These are phyloP conservation scores for Sula dactylatra DNA, from an alignment of 2,113 vertebrate genomes.

Conservation along the genomic window DNA sequence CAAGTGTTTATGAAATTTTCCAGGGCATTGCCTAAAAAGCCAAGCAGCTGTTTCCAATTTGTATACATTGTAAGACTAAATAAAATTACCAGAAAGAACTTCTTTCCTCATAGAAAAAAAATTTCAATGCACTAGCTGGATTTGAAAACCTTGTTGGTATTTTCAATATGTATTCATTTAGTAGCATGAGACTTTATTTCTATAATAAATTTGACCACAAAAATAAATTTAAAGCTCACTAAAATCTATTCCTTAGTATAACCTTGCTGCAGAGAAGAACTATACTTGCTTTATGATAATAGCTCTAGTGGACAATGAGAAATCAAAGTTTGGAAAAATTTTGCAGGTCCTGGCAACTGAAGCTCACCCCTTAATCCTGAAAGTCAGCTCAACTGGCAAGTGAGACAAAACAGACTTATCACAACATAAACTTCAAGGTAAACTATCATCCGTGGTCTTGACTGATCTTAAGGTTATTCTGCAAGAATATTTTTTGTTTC, in stretches of 20 bases:
- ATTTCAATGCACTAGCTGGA: background rate
- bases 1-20: slow-evolving; percentile 20
- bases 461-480: background rate
- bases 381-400: background rate
- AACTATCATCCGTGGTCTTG: background rate
- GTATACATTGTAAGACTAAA: background rate
- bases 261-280: background rate
- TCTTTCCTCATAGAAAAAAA: background rate
- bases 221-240: background rate
- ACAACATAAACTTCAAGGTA: background rate
- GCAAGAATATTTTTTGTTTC: background rate
- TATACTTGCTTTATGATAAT: background rate
- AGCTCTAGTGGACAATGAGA: background rate
- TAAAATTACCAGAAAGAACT: background rate
- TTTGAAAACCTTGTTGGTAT: background rate
- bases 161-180: background rate
- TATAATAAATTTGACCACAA: background rate
- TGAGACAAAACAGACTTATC: background rate
- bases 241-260: background rate
- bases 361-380: background rate
- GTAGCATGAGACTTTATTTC: background rate
- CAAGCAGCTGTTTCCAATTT: slow-evolving; percentile 1
- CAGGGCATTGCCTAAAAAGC: background rate
- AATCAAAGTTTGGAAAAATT: background rate
- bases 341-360: background rate